Percentiles rank a stretch among this genome's conserved stretches.
These are phyloP conservation scores for Glaucomys volans DNA, from an alignment of 2,113 vertebrate genomes.

Conservation along the genomic window DNA sequence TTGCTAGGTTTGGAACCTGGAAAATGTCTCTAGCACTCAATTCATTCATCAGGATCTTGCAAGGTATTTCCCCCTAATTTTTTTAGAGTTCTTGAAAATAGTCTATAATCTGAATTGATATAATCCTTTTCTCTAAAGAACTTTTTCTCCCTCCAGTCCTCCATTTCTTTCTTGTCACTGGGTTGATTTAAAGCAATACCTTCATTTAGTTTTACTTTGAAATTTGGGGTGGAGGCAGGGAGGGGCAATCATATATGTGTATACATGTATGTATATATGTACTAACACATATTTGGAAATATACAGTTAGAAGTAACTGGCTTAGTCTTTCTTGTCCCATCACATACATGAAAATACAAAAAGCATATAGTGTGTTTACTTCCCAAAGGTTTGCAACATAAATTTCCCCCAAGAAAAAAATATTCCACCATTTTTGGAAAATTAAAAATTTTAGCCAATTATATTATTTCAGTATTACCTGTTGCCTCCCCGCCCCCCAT, in stretches of 20 bases:
- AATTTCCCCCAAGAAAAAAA: neutral
- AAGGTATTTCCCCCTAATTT: neutral
- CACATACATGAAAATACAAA: neutral
- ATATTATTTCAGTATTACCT: neutral
- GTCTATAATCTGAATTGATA: neutral
- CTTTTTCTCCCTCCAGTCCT: neutral
- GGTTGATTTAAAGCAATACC: neutral
- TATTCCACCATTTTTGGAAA: neutral
- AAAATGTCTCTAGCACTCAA: neutral
- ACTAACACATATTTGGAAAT: neutral
- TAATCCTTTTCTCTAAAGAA: neutral
- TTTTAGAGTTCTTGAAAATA: neutral
- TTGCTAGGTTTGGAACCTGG: conserved; percentile 7
- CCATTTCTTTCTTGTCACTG: neutral
- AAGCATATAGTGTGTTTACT: neutral
- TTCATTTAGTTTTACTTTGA: conserved; percentile 20
- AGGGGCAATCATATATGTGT: neutral
- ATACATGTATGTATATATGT: neutral
- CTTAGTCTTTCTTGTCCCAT: neutral
- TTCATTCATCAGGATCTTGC: neutral
- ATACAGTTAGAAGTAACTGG: neutral
- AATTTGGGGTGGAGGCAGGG: neutral
- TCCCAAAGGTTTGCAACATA: neutral
- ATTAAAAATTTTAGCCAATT: neutral
- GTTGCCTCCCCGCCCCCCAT: neutral